Evolutionary conservation across 2,888 invertebrate genomes (phyloP).

Genomic region (Gibbula magus): DNA sequence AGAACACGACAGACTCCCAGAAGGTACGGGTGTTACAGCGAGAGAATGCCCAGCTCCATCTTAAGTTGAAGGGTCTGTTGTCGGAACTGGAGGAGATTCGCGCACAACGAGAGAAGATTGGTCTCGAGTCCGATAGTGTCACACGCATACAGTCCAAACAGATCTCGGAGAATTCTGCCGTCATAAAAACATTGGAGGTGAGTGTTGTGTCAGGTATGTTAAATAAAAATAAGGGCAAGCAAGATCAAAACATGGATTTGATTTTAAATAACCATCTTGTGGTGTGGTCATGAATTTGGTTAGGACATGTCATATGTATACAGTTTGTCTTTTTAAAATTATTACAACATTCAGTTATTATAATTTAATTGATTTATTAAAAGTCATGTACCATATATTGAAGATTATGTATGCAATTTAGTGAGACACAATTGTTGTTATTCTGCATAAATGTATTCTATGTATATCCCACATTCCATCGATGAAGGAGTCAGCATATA

Average conservation of each 20-base stretch:
- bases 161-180: slow-evolving; percentile 66
- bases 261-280: neutral
- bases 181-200: slow-evolving; percentile 71
- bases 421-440: too few relatives aligned
- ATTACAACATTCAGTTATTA: too few relatives aligned
- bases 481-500: too few relatives aligned
- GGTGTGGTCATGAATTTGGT: too few relatives aligned
- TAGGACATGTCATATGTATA: too few relatives aligned
- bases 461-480: too few relatives aligned
- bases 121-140: slow-evolving; percentile 68
- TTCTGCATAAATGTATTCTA: too few relatives aligned
- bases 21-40: slow-evolving; percentile 68
- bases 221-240: too few relatives aligned
- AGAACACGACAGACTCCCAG: slow-evolving; percentile 65
- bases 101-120: slow-evolving; percentile 69
- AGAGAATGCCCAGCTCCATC: slow-evolving; percentile 71
- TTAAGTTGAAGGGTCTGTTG: slow-evolving; percentile 69
- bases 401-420: too few relatives aligned
- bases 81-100: slow-evolving; percentile 73
- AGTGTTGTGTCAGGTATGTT: neutral
- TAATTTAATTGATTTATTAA: too few relatives aligned
- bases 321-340: too few relatives aligned
- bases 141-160: slow-evolving; percentile 71
- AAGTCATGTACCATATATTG: too few relatives aligned
- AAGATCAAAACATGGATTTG: neutral